These are phyloP conservation scores for Drosophila kepulauana DNA, from an alignment of 1,140 invertebrate species.

Conservation along the genomic window DNA sequence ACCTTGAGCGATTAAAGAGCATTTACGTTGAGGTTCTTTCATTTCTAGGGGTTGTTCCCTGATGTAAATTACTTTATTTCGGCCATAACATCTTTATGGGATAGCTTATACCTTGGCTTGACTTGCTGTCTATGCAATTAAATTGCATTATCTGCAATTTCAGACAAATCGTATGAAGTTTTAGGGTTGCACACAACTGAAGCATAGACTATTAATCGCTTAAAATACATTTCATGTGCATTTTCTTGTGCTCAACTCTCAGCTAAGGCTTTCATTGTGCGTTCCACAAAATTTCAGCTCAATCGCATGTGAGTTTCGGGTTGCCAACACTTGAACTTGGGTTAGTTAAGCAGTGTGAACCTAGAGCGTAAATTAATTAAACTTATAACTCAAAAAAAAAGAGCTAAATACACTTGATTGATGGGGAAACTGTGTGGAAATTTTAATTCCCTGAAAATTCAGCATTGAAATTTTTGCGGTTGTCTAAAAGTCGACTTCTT, in stretches of 20 bases:
- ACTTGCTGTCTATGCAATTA: background rate
- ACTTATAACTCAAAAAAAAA: background rate
- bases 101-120: background rate
- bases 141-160: conserved; percentile 10
- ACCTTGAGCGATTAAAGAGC: conserved; percentile 23
- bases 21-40: conserved; percentile 10
- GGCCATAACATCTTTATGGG: background rate
- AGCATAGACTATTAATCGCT: background rate
- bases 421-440: background rate
- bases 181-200: background rate
- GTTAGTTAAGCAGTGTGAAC: background rate
- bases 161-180: background rate
- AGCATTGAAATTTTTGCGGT: conserved; percentile 12
- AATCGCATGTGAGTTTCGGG: background rate
- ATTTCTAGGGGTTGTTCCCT: background rate
- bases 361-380: too few species aligned
- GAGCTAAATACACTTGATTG: background rate
- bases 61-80: conserved; percentile 6
- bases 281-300: background rate
- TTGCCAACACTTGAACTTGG: background rate
- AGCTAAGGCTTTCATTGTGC: background rate
- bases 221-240: background rate
- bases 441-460: background rate
- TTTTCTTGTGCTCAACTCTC: too few species aligned
- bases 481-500: conserved; percentile 21